A percentile compares a stretch with the other conserved stretches of the same genome.
These are phyloP conservation scores for Caenorhabditis remanei DNA, from an alignment of 1,140 invertebrate genomes.

Conservation along the genomic window DNA sequence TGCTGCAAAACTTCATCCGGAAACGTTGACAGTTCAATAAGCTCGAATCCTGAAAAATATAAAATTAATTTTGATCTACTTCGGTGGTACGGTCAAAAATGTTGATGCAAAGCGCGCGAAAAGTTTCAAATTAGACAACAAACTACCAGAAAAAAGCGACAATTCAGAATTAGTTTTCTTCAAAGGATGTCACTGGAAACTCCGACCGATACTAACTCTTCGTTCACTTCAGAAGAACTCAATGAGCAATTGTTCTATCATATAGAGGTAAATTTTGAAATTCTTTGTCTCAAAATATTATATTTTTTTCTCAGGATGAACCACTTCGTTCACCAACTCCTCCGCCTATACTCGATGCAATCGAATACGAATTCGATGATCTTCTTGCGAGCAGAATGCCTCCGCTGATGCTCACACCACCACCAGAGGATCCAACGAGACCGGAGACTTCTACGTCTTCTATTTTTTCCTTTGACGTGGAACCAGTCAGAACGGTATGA, in stretches of 20 bases:
- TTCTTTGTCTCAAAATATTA: neutral
- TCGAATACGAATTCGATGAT: neutral
- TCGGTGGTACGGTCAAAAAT: neutral
- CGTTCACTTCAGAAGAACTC: neutral
- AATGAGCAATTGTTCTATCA: neutral
- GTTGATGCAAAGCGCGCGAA: neutral
- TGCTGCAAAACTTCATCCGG: conserved; percentile 61
- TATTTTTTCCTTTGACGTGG: neutral
- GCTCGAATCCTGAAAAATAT: conserved; percentile 65
- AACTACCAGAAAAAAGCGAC: neutral
- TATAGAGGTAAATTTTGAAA: neutral
- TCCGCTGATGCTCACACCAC: neutral
- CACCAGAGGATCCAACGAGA: neutral
- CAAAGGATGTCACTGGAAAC: conserved; percentile 10
- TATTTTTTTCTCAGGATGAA: conserved; percentile 3
- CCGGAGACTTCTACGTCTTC: conserved; percentile 25
- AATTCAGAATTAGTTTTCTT: neutral
- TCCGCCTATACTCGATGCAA: neutral
- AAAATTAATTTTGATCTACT: conserved; percentile 28
- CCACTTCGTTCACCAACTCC: neutral
- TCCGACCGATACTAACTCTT: neutral
- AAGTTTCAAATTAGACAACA: neutral
- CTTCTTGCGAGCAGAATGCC: neutral
- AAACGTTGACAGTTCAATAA: conserved; percentile 65
- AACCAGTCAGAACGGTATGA: neutral